Conservation (phyloP, 2,113 vertebrate species). For the Caranx ignobilis region DNA sequence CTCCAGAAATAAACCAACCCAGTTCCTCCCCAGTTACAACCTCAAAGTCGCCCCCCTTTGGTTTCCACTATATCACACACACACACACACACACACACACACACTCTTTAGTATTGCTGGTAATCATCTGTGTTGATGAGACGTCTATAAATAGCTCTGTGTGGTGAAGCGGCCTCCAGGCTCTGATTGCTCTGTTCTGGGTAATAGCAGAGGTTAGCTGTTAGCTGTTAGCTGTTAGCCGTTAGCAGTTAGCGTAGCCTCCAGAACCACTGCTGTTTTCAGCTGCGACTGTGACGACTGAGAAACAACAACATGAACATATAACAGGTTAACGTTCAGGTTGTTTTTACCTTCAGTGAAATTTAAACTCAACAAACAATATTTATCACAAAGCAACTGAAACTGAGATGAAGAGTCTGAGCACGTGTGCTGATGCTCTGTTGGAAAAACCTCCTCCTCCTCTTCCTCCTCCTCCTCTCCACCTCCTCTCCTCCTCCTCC, state of each 20-base stretch:
- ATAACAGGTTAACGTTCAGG: neutral
- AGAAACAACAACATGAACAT: neutral
- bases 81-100: conserved; percentile 23
- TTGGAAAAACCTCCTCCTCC: too few relatives aligned
- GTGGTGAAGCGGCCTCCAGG: neutral
- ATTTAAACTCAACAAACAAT: too few relatives aligned
- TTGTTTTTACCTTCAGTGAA: neutral
- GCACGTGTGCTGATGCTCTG: too few relatives aligned
- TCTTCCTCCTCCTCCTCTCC: too few relatives aligned
- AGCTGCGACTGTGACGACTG: neutral
- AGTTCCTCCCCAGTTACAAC: conserved; percentile 76
- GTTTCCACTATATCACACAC: conserved; percentile 7
- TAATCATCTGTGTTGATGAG: conserved; percentile 56
- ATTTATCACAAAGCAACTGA: too few relatives aligned
- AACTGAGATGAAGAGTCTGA: too few relatives aligned
- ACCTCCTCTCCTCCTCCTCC: too few relatives aligned
- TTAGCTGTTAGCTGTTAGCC: too few relatives aligned
- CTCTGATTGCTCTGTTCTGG: conserved; percentile 44
- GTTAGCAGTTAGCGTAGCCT: neutral
- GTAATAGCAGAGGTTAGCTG: conserved; percentile 25
- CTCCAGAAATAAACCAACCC: conserved; percentile 68
- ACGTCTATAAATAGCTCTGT: conserved; percentile 45
- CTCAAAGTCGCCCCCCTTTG: conserved; percentile 59
- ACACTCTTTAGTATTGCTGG: conserved; percentile 26
- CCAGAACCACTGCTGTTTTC: conserved; percentile 9